Conservation (phyloP, 2,888 invertebrate genomes). For the Pemphredon lugubris region DNA sequence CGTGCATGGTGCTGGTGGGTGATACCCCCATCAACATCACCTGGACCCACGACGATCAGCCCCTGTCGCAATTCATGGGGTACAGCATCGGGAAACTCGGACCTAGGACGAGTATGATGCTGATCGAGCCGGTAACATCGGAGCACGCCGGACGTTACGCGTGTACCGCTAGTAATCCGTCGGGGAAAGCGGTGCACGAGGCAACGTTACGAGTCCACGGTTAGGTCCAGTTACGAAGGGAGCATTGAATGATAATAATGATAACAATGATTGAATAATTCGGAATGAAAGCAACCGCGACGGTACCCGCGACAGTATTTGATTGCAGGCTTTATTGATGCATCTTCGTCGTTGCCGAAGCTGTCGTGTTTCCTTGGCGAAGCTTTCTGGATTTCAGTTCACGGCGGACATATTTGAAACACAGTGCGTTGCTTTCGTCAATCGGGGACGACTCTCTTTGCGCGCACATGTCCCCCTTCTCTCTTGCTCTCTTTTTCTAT, state of each 20-base stretch:
- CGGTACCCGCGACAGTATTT: constrained; percentile 48
- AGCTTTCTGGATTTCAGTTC: constrained; percentile 65
- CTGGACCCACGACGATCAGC: constrained; percentile 82
- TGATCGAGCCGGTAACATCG: constrained; percentile 81
- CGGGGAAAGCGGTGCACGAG: constrained; percentile 82
- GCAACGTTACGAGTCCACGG: constrained; percentile 84
- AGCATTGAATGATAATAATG: constrained; percentile 57
- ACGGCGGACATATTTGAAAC: constrained; percentile 31
- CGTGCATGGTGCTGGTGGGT: constrained; percentile 85
- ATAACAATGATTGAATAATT: constrained; percentile 50
- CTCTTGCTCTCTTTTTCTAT: constrained; percentile 15
- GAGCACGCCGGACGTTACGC: constrained; percentile 83
- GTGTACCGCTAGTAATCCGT: constrained; percentile 84
- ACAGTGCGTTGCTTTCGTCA: constrained; percentile 64
- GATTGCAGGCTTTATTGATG: constrained; percentile 65
- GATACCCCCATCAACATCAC: constrained; percentile 83
- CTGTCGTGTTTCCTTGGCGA: constrained; percentile 65
- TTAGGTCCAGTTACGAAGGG: constrained; percentile 78
- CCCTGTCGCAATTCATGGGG: constrained; percentile 77
- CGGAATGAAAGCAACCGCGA: constrained; percentile 49
- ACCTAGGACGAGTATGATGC: constrained; percentile 79
- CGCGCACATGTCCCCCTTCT: constrained; percentile 38
- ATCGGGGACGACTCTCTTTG: constrained; percentile 56
- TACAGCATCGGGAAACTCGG: constrained; percentile 78
- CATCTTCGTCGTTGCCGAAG: constrained; percentile 67